A percentile compares a stretch with the other conserved stretches of the same genome.
Evolutionary conservation across 2,113 vertebrate genomes (phyloP).

Genomic region (Eira barbara): DNA sequence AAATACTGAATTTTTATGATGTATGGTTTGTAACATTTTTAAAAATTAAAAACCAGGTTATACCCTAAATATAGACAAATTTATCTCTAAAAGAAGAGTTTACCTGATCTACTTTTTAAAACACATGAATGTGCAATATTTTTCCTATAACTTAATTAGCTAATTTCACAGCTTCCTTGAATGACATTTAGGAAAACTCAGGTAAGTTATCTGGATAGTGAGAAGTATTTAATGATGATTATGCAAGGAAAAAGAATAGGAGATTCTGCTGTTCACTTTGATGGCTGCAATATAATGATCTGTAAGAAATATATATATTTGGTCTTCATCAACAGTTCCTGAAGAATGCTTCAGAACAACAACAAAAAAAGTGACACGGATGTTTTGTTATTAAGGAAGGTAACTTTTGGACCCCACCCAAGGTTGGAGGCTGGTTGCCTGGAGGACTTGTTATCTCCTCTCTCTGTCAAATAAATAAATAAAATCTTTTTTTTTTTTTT

Average conservation of each 20-base stretch:
- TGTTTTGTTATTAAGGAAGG: neutral
- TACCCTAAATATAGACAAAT: neutral
- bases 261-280: neutral
- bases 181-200: neutral
- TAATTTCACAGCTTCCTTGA: neutral
- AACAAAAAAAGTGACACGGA: neutral
- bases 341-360: neutral
- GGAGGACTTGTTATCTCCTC: too few species aligned
- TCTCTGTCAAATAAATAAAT: too few species aligned
- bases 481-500: too few species aligned
- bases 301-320: neutral
- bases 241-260: neutral
- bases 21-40: neutral
- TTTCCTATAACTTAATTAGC: neutral
- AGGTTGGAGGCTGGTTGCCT: neutral
- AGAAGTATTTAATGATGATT: neutral
- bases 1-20: neutral
- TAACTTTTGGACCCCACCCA: neutral
- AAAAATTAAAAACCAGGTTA: neutral
- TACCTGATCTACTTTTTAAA: neutral
- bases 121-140: neutral
- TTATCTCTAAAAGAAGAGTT: neutral
- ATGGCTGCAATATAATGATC: neutral
- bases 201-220: neutral
- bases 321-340: neutral